These are phyloP conservation scores for Lytechinus variegatus DNA, from an alignment of 35 echinoderm and acorn worm species.

Conservation along the genomic window DNA sequence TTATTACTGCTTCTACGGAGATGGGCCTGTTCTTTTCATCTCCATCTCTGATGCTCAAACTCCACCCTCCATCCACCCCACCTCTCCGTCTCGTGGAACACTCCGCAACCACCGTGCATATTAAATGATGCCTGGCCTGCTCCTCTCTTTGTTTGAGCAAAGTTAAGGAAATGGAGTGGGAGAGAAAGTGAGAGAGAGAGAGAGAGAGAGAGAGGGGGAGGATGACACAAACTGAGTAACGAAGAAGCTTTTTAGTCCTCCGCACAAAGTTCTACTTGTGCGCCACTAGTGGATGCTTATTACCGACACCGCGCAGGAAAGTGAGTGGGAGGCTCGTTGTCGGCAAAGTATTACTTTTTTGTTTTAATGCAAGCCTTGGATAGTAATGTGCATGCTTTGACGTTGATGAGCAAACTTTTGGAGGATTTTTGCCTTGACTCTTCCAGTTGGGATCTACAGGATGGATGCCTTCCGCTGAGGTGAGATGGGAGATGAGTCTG, in stretches of 20 bases:
- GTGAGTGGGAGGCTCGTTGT: not conserved
- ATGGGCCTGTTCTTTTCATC: constrained; percentile 28
- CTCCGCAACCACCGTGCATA: constrained; percentile 45
- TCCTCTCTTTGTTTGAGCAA: constrained; percentile 12
- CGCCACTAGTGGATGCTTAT: constrained; percentile 18
- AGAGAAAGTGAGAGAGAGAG: not conserved
- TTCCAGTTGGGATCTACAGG: not conserved
- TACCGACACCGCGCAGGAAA: constrained; percentile 3
- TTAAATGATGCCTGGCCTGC: constrained; percentile 30
- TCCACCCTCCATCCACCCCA: not conserved
- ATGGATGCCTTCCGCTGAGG: constrained; percentile 24
- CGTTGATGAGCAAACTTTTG: not conserved
- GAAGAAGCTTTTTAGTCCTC: not conserved
- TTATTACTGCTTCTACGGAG: constrained; percentile 39
- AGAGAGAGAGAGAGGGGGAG: not conserved
- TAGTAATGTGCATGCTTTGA: not conserved
- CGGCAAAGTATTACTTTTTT: constrained; percentile 32
- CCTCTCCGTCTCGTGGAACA: not conserved
- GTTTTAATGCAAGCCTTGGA: not conserved
- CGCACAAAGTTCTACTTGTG: constrained; percentile 48
- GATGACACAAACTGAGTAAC: constrained; percentile 16
- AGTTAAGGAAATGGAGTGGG: not conserved
- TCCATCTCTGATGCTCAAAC: not conserved
- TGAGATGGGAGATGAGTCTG: constrained; percentile 19
- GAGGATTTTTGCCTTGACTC: not conserved